phyloP scores from a whole-genome alignment of 2,797 vertebrate species.

The Gambusia yucatana region DNA sequence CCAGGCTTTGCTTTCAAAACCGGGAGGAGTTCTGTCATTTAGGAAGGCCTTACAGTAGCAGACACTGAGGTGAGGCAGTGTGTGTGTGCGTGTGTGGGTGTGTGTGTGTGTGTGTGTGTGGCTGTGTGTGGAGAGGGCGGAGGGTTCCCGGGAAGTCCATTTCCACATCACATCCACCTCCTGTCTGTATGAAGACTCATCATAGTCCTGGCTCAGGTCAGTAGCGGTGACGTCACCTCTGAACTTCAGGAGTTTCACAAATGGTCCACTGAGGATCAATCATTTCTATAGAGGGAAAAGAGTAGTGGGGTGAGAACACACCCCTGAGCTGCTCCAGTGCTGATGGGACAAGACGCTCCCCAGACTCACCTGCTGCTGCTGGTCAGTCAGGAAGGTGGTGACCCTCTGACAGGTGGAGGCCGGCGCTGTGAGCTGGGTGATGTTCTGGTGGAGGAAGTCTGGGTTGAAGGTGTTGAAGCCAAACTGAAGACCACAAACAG shows the following conservation, averaged over 20 bases:
- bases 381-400: not conserved
- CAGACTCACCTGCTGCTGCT: not conserved
- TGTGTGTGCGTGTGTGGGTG: not conserved
- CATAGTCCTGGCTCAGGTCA: not conserved
- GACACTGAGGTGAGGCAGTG: not conserved
- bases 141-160: not conserved
- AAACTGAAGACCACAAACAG: not conserved
- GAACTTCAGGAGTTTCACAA: not conserved
- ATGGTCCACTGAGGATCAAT: not conserved
- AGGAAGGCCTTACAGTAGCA: too few species aligned
- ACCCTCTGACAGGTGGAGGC: not conserved
- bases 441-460: not conserved
- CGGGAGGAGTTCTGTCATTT: not conserved
- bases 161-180: not conserved
- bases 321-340: not conserved
- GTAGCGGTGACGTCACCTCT: not conserved
- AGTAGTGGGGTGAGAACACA: not conserved
- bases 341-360: not conserved
- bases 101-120: too few species aligned
- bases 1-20: not conserved
- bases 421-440: not conserved
- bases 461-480: not conserved
- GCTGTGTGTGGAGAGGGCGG: not conserved
- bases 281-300: not conserved
- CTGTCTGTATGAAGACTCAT: not conserved